Percentiles rank a stretch among this genome's conserved stretches.
These are phyloP conservation scores for Phoxinus dragarum DNA, from an alignment of 2,797 vertebrate species.

Conservation along the genomic window DNA sequence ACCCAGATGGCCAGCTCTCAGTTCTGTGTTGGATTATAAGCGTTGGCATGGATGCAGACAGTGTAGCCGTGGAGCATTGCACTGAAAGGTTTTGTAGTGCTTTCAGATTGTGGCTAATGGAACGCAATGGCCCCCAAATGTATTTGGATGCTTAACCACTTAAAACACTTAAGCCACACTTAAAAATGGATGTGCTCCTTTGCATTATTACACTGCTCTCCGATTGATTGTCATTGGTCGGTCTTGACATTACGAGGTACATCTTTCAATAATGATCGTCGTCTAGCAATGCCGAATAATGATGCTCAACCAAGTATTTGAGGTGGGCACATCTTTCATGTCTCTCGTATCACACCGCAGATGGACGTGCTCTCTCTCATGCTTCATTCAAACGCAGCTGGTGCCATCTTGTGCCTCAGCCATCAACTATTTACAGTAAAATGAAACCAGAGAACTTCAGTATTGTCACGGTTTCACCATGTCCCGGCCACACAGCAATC, in stretches of 20 bases:
- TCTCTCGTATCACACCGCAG: background rate
- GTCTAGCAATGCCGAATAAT: background rate
- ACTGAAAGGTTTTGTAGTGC: background rate
- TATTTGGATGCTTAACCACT: background rate
- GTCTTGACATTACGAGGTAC: background rate
- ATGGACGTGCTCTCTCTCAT: background rate
- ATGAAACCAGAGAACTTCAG: background rate
- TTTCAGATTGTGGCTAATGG: slow-evolving; percentile 1
- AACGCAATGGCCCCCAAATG: background rate
- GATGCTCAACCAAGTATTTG: background rate
- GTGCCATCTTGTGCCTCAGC: background rate
- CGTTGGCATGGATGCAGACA: slow-evolving; percentile 4
- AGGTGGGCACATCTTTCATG: background rate
- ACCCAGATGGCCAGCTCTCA: slow-evolving; percentile 38
- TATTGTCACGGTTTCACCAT: background rate
- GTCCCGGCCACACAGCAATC: background rate
- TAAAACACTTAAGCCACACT: background rate
- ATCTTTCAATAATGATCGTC: background rate
- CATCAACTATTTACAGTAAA: background rate
- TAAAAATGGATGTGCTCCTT: background rate
- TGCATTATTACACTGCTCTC: background rate
- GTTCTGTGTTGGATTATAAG: slow-evolving; percentile 26
- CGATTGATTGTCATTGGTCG: background rate
- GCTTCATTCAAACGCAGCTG: background rate
- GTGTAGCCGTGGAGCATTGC: background rate